Percentiles rank a stretch among this genome's conserved stretches.
Evolutionary conservation across 2,888 invertebrate genomes (phyloP).

Genomic region (Chouioia cunea): DNA sequence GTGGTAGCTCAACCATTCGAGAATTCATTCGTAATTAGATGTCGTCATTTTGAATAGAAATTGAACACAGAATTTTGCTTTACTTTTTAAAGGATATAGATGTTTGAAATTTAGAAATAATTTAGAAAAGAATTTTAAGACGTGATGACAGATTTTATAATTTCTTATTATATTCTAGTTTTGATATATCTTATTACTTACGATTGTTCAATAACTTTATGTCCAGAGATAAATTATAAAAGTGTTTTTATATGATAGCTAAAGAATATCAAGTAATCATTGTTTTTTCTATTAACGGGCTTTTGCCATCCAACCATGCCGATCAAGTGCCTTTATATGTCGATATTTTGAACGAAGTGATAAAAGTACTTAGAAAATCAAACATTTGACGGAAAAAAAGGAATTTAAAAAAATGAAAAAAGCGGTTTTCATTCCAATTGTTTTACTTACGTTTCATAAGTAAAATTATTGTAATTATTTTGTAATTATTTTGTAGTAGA

Average conservation of each 20-base stretch:
- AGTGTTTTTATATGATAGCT: background rate
- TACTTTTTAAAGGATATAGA: too few species aligned
- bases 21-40: too few species aligned
- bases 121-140: too few species aligned
- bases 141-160: too few species aligned
- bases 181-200: too few species aligned
- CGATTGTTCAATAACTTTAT: too few species aligned
- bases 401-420: background rate
- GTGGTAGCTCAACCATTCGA: too few species aligned
- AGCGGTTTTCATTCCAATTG: slow-evolving; percentile 11
- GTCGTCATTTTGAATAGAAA: too few species aligned
- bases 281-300: slow-evolving; percentile 24
- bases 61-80: too few species aligned
- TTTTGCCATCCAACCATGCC: slow-evolving; percentile 37
- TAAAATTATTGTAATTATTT: slow-evolving; percentile 34
- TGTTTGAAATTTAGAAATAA: too few species aligned
- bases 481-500: slow-evolving; percentile 30
- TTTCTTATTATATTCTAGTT: too few species aligned
- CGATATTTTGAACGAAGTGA: slow-evolving; percentile 41
- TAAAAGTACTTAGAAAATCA: slow-evolving; percentile 44
- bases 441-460: slow-evolving; percentile 23
- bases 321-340: slow-evolving; percentile 46
- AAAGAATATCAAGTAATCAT: slow-evolving; percentile 10
- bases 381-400: slow-evolving; percentile 25
- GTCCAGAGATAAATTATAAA: too few species aligned